These are phyloP conservation scores for Brachionus rotundiformis DNA, from an alignment of 1,140 invertebrate genomes.

Conservation along the genomic window DNA sequence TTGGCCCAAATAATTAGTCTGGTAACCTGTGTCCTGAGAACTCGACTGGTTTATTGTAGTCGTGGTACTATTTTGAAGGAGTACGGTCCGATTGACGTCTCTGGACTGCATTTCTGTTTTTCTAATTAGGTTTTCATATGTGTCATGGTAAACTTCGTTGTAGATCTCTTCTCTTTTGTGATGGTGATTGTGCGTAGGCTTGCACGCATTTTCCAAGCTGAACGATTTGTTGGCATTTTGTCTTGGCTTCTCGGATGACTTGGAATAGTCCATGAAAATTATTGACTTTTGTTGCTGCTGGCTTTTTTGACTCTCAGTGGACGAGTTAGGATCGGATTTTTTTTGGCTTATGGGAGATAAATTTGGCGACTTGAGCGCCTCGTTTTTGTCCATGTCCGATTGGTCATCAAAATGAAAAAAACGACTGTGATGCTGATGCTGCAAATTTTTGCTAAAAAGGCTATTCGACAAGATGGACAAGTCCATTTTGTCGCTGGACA, in stretches of 20 bases:
- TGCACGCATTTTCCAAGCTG: neutral
- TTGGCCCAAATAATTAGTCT: constrained; percentile 6
- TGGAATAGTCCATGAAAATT: constrained; percentile 11
- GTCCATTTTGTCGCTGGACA: constrained; percentile 1
- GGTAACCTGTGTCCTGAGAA: constrained; percentile 43
- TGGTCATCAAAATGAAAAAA: neutral
- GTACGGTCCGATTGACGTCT: neutral
- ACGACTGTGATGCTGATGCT: constrained; percentile 20
- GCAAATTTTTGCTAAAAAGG: constrained; percentile 24
- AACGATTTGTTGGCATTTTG: neutral
- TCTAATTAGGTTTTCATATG: neutral
- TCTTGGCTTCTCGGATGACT: neutral
- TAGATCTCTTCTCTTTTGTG: neutral
- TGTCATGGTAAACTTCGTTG: neutral
- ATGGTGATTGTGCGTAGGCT: neutral
- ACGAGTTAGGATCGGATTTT: neutral
- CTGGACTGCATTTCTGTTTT: neutral
- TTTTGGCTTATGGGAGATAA: neutral
- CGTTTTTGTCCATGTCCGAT: neutral
- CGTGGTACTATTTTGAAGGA: neutral
- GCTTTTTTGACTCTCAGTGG: neutral
- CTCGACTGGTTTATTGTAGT: constrained; percentile 29
- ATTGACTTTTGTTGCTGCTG: constrained; percentile 18
- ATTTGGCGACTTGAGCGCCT: neutral
- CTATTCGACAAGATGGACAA: neutral